Evolutionary conservation across 2,113 vertebrate species (phyloP), one percentile per base, ranked within the genome.

Genomic region (Labeo rohita): DNA sequence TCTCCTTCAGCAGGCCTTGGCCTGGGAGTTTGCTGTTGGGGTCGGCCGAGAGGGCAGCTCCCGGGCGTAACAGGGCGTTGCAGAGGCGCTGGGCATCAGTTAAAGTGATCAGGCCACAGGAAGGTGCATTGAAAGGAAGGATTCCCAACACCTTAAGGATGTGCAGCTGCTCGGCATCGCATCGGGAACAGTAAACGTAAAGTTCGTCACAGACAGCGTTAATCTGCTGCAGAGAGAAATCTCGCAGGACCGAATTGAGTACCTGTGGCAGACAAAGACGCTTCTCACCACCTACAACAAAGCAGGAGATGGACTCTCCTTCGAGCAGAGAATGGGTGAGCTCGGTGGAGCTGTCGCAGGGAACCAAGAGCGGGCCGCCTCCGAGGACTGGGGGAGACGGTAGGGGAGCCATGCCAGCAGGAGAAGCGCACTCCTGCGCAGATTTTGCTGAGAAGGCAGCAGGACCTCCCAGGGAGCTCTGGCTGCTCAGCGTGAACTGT

Each of bases 81-180:
- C 98, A 99, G 85, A 99, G 94, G 90, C 98, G 95, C 85, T 99
- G 98, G 36, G 98, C 98, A 68, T 99, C 98, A 0, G 98, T 99
- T 89, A 99, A 94, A 0, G 98, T 99, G 75, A 99, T 99, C 63
- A 99, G 95, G 91, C 98, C 98, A 50, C 98, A 99, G 86, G 98
- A 99, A 0, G 98, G 98, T 9, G 98, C 98, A 0, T 98, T 99
- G 90, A 99, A 98, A 0, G 98, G 98, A 92, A 99, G 95, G 86
- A 99, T 98, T 87, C 98, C 98, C 93, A 99, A 91, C 90, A 99
- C 98, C 91, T 99, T 99, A 87, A 99, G 95, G 43, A 99, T 98
- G 87, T 99, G 98, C 88, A 99, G 97, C 93, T 99, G 98, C 91
- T 99, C 97, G 0, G 96, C 97, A 8, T 97, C 97, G 82, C 98